Conservation (phyloP, 1,140 invertebrate genomes). For the Condylostylus longicornis region DNA sequence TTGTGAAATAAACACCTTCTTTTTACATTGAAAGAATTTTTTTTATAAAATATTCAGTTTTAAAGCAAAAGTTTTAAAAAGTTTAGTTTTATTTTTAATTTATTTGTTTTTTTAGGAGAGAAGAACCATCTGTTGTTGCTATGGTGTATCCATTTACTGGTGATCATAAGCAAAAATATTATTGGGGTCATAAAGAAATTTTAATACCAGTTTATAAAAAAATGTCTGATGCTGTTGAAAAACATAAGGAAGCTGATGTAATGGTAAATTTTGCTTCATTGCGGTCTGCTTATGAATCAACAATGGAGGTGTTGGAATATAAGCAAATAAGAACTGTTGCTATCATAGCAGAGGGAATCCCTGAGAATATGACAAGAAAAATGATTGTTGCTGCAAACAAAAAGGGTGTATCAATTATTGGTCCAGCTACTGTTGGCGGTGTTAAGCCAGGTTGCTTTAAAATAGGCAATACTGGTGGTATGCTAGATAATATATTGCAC, state of each 20-base stretch:
- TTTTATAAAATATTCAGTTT: too few species aligned
- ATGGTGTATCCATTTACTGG: conserved; percentile 98
- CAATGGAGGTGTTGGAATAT: conserved; percentile 76
- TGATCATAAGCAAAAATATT: conserved; percentile 98
- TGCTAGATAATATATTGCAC: conserved; percentile 98
- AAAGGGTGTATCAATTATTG: conserved; percentile 74
- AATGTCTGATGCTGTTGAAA: conserved; percentile 91
- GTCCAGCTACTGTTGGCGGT: conserved; percentile 94
- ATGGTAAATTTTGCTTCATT: conserved; percentile 98
- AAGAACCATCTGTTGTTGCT: conserved; percentile 78
- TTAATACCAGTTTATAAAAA: conserved; percentile 90
- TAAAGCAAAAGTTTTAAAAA: too few species aligned
- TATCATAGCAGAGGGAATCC: conserved; percentile 98
- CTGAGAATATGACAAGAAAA: conserved; percentile 94
- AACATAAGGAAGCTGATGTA: conserved; percentile 88
- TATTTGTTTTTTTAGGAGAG: conserved; percentile 60
- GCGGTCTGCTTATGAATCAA: conserved; percentile 93
- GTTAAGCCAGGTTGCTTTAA: conserved; percentile 99
- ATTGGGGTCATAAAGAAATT: conserved; percentile 98
- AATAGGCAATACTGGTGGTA: conserved; percentile 98
- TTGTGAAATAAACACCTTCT: too few species aligned
- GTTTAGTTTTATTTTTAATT: conserved; percentile 67
- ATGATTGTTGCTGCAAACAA: conserved; percentile 74
- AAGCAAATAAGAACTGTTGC: conserved; percentile 92
- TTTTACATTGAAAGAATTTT: too few species aligned